Conservation (phyloP, 1,140 invertebrate species). For the Micrasema longulum region DNA sequence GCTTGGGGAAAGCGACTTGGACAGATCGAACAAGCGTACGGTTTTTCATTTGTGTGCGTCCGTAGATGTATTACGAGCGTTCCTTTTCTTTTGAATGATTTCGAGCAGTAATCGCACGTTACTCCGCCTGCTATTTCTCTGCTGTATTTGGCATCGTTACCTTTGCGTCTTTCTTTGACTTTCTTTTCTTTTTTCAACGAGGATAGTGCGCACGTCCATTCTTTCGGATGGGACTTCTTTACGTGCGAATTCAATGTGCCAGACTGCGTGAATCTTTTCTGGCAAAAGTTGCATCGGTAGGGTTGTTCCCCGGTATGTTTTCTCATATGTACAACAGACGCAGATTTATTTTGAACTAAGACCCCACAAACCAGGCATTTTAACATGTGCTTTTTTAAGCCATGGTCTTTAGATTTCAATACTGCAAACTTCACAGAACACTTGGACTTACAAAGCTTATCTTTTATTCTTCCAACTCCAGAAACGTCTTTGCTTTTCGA, state of each 20-base stretch:
- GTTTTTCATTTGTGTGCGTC: slow-evolving; percentile 21
- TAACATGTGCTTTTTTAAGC: slow-evolving; percentile 18
- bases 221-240: slow-evolving; percentile 20
- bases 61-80: slow-evolving; percentile 8
- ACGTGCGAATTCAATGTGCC: slow-evolving; percentile 23
- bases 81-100: slow-evolving; percentile 7
- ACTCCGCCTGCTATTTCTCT: slow-evolving; percentile 9
- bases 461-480: too few species aligned
- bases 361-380: slow-evolving; percentile 22
- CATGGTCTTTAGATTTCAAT: slow-evolving; percentile 8
- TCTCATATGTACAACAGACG: slow-evolving; percentile 14
- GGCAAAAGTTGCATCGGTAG: neutral
- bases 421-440: slow-evolving; percentile 2
- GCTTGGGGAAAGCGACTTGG: neutral
- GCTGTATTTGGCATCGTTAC: neutral
- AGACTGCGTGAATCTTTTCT: slow-evolving; percentile 7
- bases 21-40: slow-evolving; percentile 6
- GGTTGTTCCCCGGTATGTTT: slow-evolving; percentile 26
- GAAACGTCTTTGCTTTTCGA: too few species aligned
- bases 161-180: neutral
- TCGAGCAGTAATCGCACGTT: slow-evolving; percentile 12
- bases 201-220: neutral
- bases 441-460: too few species aligned
- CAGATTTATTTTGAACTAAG: slow-evolving; percentile 17
- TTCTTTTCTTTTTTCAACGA: slow-evolving; percentile 12